These are phyloP conservation scores for Coenonympha arcania DNA, from an alignment of 2,888 invertebrate species.

Conservation along the genomic window DNA sequence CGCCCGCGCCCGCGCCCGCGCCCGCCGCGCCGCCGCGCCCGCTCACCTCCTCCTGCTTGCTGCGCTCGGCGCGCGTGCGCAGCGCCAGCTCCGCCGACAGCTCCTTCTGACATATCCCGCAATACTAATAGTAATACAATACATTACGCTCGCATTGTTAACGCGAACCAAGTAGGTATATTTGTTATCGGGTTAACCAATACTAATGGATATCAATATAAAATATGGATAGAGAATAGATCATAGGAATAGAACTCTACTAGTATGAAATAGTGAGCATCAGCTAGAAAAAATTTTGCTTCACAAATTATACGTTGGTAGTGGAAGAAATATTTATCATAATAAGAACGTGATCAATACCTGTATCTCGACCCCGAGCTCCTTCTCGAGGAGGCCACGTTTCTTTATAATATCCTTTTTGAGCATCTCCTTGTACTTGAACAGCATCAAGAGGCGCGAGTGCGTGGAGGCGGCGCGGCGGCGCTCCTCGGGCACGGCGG, in stretches of 20 bases:
- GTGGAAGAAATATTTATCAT: not conserved
- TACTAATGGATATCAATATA: no score
- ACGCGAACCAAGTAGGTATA: no score
- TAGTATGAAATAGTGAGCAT: not conserved
- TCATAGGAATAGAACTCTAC: no score
- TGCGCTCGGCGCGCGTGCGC: conserved; percentile 80
- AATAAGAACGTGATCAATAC: conserved; percentile 45
- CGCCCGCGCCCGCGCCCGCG: not conserved
- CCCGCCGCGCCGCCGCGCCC: conserved; percentile 30
- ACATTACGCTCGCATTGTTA: no score
- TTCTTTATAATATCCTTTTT: conserved; percentile 96
- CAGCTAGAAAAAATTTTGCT: not conserved
- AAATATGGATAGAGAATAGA: no score
- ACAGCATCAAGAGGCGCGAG: conserved; percentile 80
- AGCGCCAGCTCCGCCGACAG: conserved; percentile 81
- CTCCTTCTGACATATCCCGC: conserved; percentile 78
- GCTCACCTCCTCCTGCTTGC: conserved; percentile 79
- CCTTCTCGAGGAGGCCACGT: conserved; percentile 88
- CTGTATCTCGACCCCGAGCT: conserved; percentile 92
- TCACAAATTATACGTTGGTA: no score
- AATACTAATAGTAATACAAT: no score
- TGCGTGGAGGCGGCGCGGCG: conserved; percentile 73
- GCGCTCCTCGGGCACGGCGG: conserved; percentile 57
- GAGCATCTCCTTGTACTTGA: conserved; percentile 91
- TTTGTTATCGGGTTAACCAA: no score